Percentiles rank a stretch among this genome's conserved stretches.
Evolutionary conservation across 2,113 vertebrate genomes (phyloP).

Genomic region (Oncorhynchus mykiss): DNA sequence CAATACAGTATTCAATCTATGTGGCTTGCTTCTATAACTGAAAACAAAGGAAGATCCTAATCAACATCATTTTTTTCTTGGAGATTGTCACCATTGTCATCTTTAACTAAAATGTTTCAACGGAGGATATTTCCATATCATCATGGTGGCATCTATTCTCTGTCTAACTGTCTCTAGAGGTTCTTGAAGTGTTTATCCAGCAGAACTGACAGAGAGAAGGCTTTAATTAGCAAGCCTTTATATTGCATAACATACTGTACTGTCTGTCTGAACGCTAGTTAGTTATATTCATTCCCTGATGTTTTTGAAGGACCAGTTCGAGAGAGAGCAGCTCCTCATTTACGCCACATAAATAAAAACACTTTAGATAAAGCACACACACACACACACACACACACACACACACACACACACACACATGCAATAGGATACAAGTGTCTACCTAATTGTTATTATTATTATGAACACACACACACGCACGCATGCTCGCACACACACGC

Average conservation of each 20-base stretch:
- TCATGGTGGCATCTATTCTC: slow-evolving; percentile 73
- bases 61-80: slow-evolving; percentile 59
- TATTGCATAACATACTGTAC: slow-evolving; percentile 69
- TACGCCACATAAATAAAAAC: slow-evolving; percentile 74
- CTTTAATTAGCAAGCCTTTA: slow-evolving; percentile 73
- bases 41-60: slow-evolving; percentile 57
- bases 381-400: not conserved
- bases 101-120: slow-evolving; percentile 66
- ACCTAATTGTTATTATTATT: no score
- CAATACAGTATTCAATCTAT: no score
- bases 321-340: slow-evolving; percentile 62
- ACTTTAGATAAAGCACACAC: slow-evolving; percentile 69
- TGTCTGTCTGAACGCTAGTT: slow-evolving; percentile 36
- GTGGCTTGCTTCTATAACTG: slow-evolving; percentile 54
- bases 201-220: slow-evolving; percentile 74
- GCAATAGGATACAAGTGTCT: no score
- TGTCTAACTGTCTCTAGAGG: slow-evolving; percentile 62
- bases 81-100: slow-evolving; percentile 71
- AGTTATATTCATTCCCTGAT: slow-evolving; percentile 58
- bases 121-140: slow-evolving; percentile 70
- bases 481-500: not conserved
- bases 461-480: not conserved
- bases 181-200: slow-evolving; percentile 77
- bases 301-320: slow-evolving; percentile 68
- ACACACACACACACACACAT: slow-evolving; percentile 23